These are phyloP conservation scores for Synergus laeviventris DNA, from an alignment of 2,888 invertebrate species.

Conservation along the genomic window DNA sequence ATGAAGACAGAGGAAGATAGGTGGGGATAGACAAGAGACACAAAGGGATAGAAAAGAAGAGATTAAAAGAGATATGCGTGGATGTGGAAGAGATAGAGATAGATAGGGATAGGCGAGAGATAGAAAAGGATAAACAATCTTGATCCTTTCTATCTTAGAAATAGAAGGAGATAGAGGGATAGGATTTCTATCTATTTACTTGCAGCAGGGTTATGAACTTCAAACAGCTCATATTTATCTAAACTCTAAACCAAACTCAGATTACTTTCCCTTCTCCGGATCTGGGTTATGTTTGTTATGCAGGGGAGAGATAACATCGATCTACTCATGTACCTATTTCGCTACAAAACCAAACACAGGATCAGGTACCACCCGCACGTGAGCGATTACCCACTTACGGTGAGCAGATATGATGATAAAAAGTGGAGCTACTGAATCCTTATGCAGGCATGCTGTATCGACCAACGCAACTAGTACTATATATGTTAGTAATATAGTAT, in stretches of 20 bases:
- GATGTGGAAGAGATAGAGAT: too few relatives aligned
- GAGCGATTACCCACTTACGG: constrained; percentile 46
- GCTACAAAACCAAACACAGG: constrained; percentile 49
- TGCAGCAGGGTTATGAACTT: too few relatives aligned
- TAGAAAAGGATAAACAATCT: too few relatives aligned
- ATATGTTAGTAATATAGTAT: constrained; percentile 3
- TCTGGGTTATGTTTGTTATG: constrained; percentile 53
- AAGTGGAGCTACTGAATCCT: constrained; percentile 36
- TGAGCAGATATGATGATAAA: constrained; percentile 25
- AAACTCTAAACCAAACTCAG: constrained; percentile 47
- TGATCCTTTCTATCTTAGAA: too few relatives aligned
- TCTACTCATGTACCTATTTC: constrained; percentile 47
- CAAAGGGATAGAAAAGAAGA: too few relatives aligned
- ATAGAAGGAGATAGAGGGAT: too few relatives aligned
- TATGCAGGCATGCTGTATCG: constrained; percentile 25
- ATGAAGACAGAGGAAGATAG: too few relatives aligned
- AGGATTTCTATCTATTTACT: too few relatives aligned
- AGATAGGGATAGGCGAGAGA: too few relatives aligned
- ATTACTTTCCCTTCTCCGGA: constrained; percentile 54
- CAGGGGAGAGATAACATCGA: constrained; percentile 51
- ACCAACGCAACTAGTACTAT: constrained; percentile 37
- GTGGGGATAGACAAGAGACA: too few relatives aligned
- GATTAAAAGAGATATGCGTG: too few relatives aligned
- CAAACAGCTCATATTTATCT: constrained; percentile 4
- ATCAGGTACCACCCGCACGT: constrained; percentile 51